Evolutionary conservation across 2,113 vertebrate genomes (phyloP).

Genomic region (Heterochromis multidens): DNA sequence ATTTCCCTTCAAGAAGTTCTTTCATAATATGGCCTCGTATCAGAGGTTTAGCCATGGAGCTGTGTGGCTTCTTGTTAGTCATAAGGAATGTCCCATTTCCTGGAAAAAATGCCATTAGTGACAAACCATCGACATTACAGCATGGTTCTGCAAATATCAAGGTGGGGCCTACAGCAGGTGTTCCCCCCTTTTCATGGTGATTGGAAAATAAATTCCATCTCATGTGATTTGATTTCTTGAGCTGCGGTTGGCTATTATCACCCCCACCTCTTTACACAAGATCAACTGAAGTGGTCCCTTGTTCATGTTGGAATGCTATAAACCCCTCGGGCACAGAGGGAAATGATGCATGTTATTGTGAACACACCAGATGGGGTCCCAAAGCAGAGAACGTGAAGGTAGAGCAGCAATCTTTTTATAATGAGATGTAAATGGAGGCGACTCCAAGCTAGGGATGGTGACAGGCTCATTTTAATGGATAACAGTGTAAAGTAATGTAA

Average conservation of each 20-base stretch:
- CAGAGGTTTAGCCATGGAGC: not conserved
- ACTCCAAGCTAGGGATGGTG: not conserved
- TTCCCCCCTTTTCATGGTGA: conserved; percentile 30
- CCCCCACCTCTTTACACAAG: conserved; percentile 14
- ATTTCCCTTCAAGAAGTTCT: not conserved
- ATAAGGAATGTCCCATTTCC: not conserved
- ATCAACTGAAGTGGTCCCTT: conserved; percentile 42
- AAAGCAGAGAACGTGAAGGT: conserved; percentile 25
- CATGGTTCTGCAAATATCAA: conserved; percentile 31
- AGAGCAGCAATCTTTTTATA: conserved; percentile 17
- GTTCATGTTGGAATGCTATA: conserved; percentile 3
- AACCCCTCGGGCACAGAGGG: conserved; percentile 35
- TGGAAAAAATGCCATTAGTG: not conserved
- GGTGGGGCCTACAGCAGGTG: conserved; percentile 45
- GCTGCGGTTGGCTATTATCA: conserved; percentile 16
- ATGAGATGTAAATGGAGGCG: conserved; percentile 66
- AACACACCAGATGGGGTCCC: conserved; percentile 70
- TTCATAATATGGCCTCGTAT: not conserved
- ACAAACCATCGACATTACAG: conserved; percentile 20
- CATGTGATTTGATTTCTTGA: conserved; percentile 41
- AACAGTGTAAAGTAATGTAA: conserved; percentile 21
- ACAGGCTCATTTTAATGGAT: conserved; percentile 10
- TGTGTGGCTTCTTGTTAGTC: not conserved
- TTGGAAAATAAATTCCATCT: conserved; percentile 64
- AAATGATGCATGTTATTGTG: conserved; percentile 72